Evolutionary conservation across 2,888 invertebrate species (phyloP).

Genomic region (Erebia palarica): DNA sequence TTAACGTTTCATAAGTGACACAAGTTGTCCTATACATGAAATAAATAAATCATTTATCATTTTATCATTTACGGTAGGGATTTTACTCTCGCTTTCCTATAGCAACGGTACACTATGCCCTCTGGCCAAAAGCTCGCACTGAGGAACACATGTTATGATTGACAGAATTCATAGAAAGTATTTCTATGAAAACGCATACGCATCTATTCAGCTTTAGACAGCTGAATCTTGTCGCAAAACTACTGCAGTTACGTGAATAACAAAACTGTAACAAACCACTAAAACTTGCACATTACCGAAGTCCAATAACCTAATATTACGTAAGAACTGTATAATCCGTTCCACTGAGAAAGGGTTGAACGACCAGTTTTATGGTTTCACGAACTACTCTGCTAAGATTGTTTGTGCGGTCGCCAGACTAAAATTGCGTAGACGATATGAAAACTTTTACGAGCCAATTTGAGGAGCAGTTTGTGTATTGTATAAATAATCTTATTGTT

Average conservation of each 20-base stretch:
- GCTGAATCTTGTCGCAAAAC: too few species aligned
- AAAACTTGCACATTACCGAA: background rate
- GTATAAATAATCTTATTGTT: conserved; percentile 11
- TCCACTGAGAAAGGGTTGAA: conserved; percentile 29
- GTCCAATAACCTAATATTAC: conserved; percentile 19
- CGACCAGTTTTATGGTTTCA: conserved; percentile 30
- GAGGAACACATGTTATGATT: too few species aligned
- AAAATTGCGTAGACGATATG: conserved; percentile 16
- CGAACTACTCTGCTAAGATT: conserved; percentile 21
- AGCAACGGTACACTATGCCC: too few species aligned
- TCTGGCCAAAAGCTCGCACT: too few species aligned
- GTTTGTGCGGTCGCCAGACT: conserved; percentile 20
- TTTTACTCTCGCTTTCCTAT: too few species aligned
- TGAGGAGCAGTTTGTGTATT: conserved; percentile 12
- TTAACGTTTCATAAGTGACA: too few species aligned
- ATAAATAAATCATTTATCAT: too few species aligned
- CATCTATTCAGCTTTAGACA: too few species aligned
- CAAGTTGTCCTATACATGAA: too few species aligned
- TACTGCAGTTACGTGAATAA: background rate
- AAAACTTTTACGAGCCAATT: conserved; percentile 21
- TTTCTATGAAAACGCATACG: too few species aligned
- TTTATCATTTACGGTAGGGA: too few species aligned
- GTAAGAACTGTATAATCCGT: conserved; percentile 23
- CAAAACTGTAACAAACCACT: conserved; percentile 12
- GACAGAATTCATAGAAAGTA: too few species aligned